Evolutionary conservation across 92 coral and sea anemone genomes (phyloP), one percentile per base, ranked within the genome.

Genomic region (Heteractis magnifica): DNA sequence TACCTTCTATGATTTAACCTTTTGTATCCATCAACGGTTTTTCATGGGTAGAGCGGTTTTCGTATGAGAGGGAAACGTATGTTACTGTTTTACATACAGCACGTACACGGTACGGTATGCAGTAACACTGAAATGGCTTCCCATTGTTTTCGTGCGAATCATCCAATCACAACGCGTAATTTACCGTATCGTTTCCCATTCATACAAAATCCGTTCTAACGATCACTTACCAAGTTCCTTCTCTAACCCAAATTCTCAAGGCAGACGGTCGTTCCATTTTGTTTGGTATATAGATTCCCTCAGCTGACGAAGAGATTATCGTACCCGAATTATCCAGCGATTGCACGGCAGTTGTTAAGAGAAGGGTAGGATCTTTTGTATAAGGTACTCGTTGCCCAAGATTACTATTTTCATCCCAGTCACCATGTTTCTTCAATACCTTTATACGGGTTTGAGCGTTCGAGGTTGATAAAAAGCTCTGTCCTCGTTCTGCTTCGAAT

Each of bases 181-280:
- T 34, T 34, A 34, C 44, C 44, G 44, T 34, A 34, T 2, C 44
- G 44, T 34, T 34, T 0, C 44, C 44, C 44, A 34, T 2, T 34
- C 44, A 34, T 34, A 34, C 44, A 34, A 34, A 16, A 59, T 59
- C 65, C 14, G 65, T 14, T 15, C 4, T 5, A 51, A 26, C 44
- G 34, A 6, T 41, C 15, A 50, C 86, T 75, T 83, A 91, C 94
- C 94, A 86, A 18, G 94, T 89, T 18, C 92, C 94, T 79, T 89
- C 90, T 49, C 94, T 85, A 26, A 91, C 72, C 94, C 94, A 91
- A 8, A 91, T 58, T 74, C 90, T 71, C 34, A 90, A 65, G 13
- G 81, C 83, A 65, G 77, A 79, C 12, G 93, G 93, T 16, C 77
- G 64, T 18, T 79, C 44, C 21, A 83, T 90, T 16, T 20, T 51